Evolutionary conservation across 2,888 invertebrate species (phyloP).

Genomic region (Acrobasis consociella): DNA sequence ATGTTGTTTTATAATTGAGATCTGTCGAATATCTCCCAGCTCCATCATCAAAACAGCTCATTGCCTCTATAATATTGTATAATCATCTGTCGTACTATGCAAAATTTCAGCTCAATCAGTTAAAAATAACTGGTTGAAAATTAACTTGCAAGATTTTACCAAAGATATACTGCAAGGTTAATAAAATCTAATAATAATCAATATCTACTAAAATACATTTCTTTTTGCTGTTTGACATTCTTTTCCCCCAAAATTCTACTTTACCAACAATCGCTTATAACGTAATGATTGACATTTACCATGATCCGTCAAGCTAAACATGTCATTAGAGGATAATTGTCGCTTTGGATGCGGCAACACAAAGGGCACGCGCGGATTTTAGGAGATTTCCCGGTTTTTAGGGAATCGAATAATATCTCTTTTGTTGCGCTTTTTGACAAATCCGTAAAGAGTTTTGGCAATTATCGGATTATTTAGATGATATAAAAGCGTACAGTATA

Average conservation of each 20-base stretch:
- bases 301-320: slow-evolving; percentile 43
- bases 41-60: too few species aligned
- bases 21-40: too few species aligned
- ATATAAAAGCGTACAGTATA: not conserved
- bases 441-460: slow-evolving; percentile 33
- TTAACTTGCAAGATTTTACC: too few species aligned
- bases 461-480: slow-evolving; percentile 30
- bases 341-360: slow-evolving; percentile 37
- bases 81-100: too few species aligned
- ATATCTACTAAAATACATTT: too few species aligned
- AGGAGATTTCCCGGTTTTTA: slow-evolving; percentile 49
- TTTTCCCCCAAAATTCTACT: not conserved
- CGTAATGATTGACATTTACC: slow-evolving; percentile 48
- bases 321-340: slow-evolving; percentile 55
- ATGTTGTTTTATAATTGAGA: too few species aligned
- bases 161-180: too few species aligned
- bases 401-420: slow-evolving; percentile 45
- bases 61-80: too few species aligned
- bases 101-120: too few species aligned
- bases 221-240: too few species aligned
- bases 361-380: slow-evolving; percentile 44
- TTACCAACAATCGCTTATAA: slow-evolving; percentile 36
- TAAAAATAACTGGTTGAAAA: too few species aligned
- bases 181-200: too few species aligned
- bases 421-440: slow-evolving; percentile 40